These are phyloP conservation scores for Pyrocoelia pectoralis DNA, from an alignment of 2,888 invertebrate species.

Conservation along the genomic window DNA sequence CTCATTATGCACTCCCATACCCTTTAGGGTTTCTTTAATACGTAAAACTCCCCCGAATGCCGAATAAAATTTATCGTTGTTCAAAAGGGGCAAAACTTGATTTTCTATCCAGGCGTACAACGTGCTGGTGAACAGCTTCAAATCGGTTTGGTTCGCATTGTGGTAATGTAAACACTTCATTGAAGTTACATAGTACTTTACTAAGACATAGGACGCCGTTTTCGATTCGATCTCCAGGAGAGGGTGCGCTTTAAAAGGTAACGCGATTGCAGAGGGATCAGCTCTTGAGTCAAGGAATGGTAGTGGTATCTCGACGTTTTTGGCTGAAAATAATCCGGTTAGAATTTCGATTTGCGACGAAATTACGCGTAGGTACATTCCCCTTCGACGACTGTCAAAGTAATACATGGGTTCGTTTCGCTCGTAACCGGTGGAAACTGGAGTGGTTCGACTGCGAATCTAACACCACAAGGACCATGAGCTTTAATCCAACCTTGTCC, in stretches of 20 bases:
- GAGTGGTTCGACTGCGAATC: too few relatives aligned
- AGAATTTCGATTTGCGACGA: too few relatives aligned
- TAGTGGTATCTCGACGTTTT: conserved; percentile 59
- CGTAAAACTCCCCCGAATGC: conserved; percentile 59
- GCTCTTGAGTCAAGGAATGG: conserved; percentile 68
- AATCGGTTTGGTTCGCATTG: conserved; percentile 51
- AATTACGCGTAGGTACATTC: too few relatives aligned
- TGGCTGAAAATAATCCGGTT: too few relatives aligned
- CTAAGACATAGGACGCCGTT: conserved; percentile 59
- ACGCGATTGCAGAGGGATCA: conserved; percentile 65
- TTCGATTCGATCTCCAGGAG: conserved; percentile 61
- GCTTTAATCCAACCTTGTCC: conserved; percentile 66
- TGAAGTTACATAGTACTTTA: conserved; percentile 65
- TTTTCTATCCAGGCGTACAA: conserved; percentile 65
- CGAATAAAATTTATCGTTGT: conserved; percentile 68
- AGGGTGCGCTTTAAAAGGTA: conserved; percentile 65
- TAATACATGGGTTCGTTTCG: too few relatives aligned
- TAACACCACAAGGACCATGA: neutral
- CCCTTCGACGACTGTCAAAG: too few relatives aligned
- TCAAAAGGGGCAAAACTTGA: conserved; percentile 63
- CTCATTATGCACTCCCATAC: conserved; percentile 43
- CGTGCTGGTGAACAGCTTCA: conserved; percentile 62
- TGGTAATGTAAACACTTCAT: conserved; percentile 60
- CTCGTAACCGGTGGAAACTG: too few relatives aligned
- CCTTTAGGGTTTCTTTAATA: conserved; percentile 57